Evolutionary conservation across 1,140 invertebrate genomes (phyloP).

Genomic region (Scaptomyza montana): DNA sequence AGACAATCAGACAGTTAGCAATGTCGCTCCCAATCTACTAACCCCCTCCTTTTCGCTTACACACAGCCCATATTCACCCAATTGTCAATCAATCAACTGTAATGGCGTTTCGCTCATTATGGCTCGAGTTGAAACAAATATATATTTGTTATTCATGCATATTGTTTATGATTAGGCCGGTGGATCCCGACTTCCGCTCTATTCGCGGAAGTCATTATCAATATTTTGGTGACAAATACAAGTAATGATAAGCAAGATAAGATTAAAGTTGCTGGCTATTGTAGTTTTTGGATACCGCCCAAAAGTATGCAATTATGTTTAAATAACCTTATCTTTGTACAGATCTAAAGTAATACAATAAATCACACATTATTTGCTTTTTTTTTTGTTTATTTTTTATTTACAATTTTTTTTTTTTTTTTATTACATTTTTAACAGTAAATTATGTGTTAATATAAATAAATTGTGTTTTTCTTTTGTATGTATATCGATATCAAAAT

Average conservation of each 20-base stretch:
- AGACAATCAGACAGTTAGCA: neutral
- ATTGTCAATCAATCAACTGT: conserved; percentile 75
- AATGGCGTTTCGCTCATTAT: conserved; percentile 51
- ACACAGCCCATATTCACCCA: conserved; percentile 11
- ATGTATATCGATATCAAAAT: conserved; percentile 24
- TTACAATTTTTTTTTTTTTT: conserved; percentile 48
- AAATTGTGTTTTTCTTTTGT: conserved; percentile 33
- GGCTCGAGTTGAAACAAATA: conserved; percentile 25
- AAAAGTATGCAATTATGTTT: conserved; percentile 56
- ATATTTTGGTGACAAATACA: conserved; percentile 53
- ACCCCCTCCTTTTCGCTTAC: neutral
- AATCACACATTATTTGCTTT: conserved; percentile 16
- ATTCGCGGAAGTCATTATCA: conserved; percentile 69
- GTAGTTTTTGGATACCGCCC: conserved; percentile 27
- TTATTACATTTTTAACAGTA: conserved; percentile 61
- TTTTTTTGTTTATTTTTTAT: conserved; percentile 37
- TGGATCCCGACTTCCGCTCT: conserved; percentile 52
- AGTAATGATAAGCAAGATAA: conserved; percentile 46
- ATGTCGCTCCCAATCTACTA: no score
- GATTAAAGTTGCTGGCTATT: conserved; percentile 45
- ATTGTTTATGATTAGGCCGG: conserved; percentile 50
- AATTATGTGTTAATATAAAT: conserved; percentile 75
- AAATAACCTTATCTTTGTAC: neutral
- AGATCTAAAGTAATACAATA: neutral
- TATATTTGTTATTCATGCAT: conserved; percentile 27